Evolutionary conservation across 2,113 vertebrate species (phyloP).

Genomic region (Galemys pyrenaicus): DNA sequence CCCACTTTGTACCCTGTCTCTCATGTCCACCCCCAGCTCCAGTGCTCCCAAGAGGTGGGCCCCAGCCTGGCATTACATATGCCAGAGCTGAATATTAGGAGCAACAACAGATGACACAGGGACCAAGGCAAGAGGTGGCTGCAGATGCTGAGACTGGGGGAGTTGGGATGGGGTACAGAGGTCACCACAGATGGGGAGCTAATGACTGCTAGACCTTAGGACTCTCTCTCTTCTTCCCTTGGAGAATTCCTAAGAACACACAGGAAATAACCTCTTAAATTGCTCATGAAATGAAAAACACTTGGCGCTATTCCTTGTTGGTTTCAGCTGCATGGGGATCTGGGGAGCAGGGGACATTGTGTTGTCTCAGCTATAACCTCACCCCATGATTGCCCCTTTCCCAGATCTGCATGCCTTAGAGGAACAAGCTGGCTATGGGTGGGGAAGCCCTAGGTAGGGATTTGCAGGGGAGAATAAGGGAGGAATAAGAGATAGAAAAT

Average conservation of each 20-base stretch:
- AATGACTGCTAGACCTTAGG: not conserved
- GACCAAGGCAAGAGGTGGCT: not conserved
- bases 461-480: not conserved
- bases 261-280: not conserved
- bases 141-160: not conserved
- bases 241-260: not conserved
- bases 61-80: not conserved
- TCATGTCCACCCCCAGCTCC: rapidly evolving
- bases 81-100: not conserved
- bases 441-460: not conserved
- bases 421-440: not conserved
- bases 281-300: not conserved
- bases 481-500: not conserved
- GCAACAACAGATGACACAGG: not conserved
- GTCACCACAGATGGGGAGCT: not conserved
- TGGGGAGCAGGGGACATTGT: not conserved
- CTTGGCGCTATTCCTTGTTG: not conserved
- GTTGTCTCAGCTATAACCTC: not conserved
- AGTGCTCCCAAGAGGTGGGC: not conserved
- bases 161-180: not conserved
- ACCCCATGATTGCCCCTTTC: not conserved
- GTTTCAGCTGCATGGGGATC: not conserved
- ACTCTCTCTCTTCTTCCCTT: not conserved
- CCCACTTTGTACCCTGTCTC: not conserved
- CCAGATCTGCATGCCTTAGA: not conserved